Base-by-base conservation (phyloP, 2,888 invertebrate genomes). In the Teleogryllus oceanicus region DNA sequence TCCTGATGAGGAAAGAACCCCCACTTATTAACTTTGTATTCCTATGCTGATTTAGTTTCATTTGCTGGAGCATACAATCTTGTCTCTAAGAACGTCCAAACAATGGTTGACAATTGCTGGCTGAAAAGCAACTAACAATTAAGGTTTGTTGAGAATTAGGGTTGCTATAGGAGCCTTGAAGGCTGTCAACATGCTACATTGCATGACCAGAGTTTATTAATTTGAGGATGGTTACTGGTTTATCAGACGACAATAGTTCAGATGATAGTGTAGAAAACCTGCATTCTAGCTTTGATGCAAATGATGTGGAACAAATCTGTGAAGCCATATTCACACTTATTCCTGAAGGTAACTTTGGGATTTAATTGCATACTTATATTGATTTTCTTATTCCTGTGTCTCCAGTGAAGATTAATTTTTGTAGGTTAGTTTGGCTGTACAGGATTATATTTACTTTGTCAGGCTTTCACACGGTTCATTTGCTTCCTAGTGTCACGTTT, bases 281-380 rank as follows among this genome's bases (percentile, higher is more conserved):
- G 79, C 18, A 76, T 82, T 18, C 62, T 62, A 62, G n/a, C 62
- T 62, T 83, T 83, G 84, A 84, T 75, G 83, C 84, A 75, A 81
- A 82, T 78, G 81, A 81, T 51, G 83, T 83, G 78, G 84, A 84
- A 81, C 83, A 84, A 80, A 83, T 84, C 81, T 84, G 84, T 77
- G 84, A 84, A 76, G 83, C 83, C n/a, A 84, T 84, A 83, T 84
- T 84, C 76, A 82, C 82, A 49, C 77, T 84, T 50, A 84, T 84
- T 77, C 84, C 84, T 11, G 83, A 84, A 83, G 84, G 84, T 84
- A 79, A 37, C 8, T 37, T 5, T 8, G 24, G 37, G 8, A 37
- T 37, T 37, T 37, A 37, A 37, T 8, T 37, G 5, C 37, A 37
- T 37, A 37, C 37, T 37, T 37, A 37, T 37, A 8, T 37, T 3